These are phyloP conservation scores for Melipona quadrifasciata DNA, from an alignment of 1,140 invertebrate genomes.

Conservation along the genomic window DNA sequence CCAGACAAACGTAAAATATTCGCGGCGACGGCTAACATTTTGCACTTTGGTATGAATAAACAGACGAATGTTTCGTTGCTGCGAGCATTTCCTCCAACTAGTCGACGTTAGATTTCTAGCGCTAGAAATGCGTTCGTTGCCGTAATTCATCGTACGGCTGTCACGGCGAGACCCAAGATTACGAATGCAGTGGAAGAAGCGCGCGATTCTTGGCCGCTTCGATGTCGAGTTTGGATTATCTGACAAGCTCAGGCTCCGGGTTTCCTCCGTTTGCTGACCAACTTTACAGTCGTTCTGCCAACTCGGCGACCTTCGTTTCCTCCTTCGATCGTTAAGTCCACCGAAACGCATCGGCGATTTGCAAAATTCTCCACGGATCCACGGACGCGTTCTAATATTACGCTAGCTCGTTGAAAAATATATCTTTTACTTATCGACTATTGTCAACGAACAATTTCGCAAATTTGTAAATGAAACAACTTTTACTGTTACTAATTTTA, in stretches of 20 bases:
- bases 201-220: not conserved
- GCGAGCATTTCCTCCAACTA: too few relatives aligned
- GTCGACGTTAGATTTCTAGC: not conserved
- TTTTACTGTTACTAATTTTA: too few relatives aligned
- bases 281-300: constrained; percentile 19
- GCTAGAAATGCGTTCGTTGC: not conserved
- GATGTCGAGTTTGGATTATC: constrained; percentile 27
- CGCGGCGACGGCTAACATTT: not conserved
- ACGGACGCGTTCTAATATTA: too few relatives aligned
- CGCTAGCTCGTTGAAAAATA: too few relatives aligned
- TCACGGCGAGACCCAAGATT: constrained; percentile 1
- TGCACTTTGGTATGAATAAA: not conserved
- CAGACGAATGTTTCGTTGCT: not conserved
- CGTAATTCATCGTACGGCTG: not conserved
- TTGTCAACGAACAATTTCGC: too few relatives aligned
- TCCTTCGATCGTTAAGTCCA: not conserved
- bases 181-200: not conserved
- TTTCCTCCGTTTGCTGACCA: constrained; percentile 36
- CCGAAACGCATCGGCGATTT: not conserved
- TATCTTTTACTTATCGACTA: not conserved
- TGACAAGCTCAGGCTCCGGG: constrained; percentile 13
- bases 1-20: not conserved
- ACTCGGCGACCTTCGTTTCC: constrained; percentile 30
- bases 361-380: not conserved
- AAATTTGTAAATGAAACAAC: too few relatives aligned